A percentile compares a stretch with the other conserved stretches of the same genome.
These are phyloP conservation scores for Palloptera scutellata DNA, from an alignment of 2,888 invertebrate genomes.

Conservation along the genomic window DNA sequence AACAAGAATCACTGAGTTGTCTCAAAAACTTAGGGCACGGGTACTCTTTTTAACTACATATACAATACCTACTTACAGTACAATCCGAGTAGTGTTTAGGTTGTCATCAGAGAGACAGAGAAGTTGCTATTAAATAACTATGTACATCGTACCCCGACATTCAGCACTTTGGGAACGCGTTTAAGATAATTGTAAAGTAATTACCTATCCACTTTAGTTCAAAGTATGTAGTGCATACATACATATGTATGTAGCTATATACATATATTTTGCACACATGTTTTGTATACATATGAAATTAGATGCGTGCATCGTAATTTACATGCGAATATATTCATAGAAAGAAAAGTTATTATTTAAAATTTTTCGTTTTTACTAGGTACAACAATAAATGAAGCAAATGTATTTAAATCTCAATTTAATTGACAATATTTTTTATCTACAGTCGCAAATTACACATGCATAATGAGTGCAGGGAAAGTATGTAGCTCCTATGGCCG, in stretches of 20 bases:
- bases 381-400: not conserved
- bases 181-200: not conserved
- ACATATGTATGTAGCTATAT: not conserved
- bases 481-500: no score
- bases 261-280: no score
- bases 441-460: no score
- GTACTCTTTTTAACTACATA: no score
- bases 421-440: no score
- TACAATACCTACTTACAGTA: no score
- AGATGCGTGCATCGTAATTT: constrained; percentile 1
- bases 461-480: no score
- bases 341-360: not conserved
- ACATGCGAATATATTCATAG: not conserved
- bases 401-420: no score
- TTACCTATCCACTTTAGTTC: not conserved
- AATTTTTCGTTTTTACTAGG: constrained; percentile 1
- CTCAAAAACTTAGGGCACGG: not conserved
- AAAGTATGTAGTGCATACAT: not conserved
- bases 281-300: no score
- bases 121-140: constrained; percentile 51
- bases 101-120: constrained; percentile 48
- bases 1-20: constrained; percentile 12
- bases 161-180: no score
- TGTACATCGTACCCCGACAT: no score
- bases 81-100: constrained; percentile 43